Conservation (phyloP, 92 coral and sea anemone species). For the Ricordea florida region DNA sequence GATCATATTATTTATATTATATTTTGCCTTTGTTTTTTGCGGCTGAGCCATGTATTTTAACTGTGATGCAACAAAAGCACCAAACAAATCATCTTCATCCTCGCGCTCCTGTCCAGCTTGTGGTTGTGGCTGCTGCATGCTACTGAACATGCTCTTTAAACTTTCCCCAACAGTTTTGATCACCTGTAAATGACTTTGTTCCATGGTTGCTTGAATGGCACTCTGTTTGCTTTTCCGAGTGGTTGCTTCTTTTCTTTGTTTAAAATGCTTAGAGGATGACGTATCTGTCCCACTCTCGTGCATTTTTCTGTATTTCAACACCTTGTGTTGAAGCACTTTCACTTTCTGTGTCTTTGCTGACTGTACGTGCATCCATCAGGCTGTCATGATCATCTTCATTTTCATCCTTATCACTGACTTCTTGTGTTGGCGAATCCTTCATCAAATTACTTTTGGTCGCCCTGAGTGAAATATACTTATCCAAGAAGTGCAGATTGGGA, state of each 20-base stretch:
- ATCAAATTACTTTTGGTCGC: background rate
- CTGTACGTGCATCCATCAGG: background rate
- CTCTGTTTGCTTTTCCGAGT: background rate
- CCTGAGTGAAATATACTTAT: background rate
- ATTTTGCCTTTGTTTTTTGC: slow-evolving; percentile 7
- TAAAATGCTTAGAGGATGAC: background rate
- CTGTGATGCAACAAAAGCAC: slow-evolving; percentile 4
- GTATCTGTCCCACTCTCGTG: background rate
- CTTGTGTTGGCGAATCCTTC: too few relatives aligned
- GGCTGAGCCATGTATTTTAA: background rate
- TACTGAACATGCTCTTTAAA: background rate
- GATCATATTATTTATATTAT: background rate
- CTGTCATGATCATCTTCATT: background rate
- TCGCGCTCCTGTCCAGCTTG: background rate
- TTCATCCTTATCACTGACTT: background rate
- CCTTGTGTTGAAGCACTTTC: background rate
- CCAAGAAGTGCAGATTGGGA: background rate
- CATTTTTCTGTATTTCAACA: background rate
- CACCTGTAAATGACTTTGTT: too few relatives aligned
- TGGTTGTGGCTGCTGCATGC: background rate
- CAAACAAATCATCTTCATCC: slow-evolving; percentile 2
- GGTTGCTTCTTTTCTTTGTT: background rate
- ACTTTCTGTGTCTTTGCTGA: background rate
- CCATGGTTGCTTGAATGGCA: background rate
- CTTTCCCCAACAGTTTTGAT: background rate